A percentile compares a stretch with the other conserved stretches of the same genome.
phyloP scores from a whole-genome alignment of 1,140 invertebrate species.

The Papilio polyxenes region DNA sequence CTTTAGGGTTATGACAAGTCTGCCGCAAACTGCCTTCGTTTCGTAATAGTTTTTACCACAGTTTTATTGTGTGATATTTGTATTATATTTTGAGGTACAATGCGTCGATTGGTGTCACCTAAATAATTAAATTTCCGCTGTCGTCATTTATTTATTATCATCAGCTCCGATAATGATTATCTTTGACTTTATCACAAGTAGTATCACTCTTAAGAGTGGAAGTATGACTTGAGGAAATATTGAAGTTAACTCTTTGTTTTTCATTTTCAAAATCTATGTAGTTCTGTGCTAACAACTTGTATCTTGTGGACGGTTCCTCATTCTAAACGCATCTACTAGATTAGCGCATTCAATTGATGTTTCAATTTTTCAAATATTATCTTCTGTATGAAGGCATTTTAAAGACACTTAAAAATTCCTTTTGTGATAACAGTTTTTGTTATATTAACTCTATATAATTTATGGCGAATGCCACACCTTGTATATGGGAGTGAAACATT shows the following conservation, averaged over 20 bases:
- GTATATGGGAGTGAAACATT: conserved; percentile 19
- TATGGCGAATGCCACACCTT: conserved; percentile 25
- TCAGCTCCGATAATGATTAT: not conserved
- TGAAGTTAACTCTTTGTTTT: not conserved
- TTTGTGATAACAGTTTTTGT: conserved; percentile 17
- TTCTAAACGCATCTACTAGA: not conserved
- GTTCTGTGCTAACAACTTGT: not conserved
- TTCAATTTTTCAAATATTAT: not conserved
- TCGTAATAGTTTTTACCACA: conserved; percentile 15
- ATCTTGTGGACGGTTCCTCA: not conserved
- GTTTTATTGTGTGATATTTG: conserved; percentile 9
- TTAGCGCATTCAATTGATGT: too few relatives aligned
- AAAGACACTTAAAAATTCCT: conserved; percentile 1
- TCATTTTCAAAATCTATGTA: too few relatives aligned
- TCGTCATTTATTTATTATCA: not conserved
- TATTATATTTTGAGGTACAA: not conserved
- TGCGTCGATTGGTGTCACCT: not conserved
- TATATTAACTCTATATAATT: not conserved
- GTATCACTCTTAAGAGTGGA: not conserved
- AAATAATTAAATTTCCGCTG: conserved; percentile 5
- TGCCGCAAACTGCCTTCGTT: not conserved
- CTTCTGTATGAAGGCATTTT: not conserved
- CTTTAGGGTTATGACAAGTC: not conserved
- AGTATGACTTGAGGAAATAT: not conserved
- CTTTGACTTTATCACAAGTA: not conserved